Percentiles rank a stretch among this genome's conserved stretches.
Evolutionary conservation across 2,797 vertebrate species (phyloP).

Genomic region (Enteromius argenteus): DNA sequence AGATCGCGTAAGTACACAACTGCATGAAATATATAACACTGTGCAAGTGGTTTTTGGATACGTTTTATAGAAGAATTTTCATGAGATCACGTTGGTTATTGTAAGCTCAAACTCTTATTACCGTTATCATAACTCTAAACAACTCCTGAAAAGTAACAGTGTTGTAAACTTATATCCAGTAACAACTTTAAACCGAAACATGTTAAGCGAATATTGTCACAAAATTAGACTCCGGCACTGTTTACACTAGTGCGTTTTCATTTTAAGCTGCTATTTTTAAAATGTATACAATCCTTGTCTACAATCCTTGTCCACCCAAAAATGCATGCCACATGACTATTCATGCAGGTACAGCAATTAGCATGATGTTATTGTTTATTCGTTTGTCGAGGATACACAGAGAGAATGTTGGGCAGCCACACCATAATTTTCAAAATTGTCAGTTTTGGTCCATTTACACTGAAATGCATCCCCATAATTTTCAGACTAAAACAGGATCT

Average conservation of each 20-base stretch:
- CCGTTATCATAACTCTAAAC: neutral
- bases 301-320: neutral
- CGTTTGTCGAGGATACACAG: neutral
- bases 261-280: neutral
- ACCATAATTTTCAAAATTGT: neutral
- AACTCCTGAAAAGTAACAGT: neutral
- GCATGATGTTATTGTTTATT: neutral
- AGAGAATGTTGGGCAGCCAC: neutral
- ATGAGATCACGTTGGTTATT: neutral
- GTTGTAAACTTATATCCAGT: neutral
- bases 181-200: neutral
- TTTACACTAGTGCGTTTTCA: neutral
- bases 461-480: neutral
- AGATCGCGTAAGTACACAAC: too few species aligned
- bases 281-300: too few species aligned
- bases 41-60: too few species aligned
- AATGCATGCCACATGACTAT: neutral
- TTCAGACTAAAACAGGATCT: neutral
- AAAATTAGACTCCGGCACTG: neutral
- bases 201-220: neutral
- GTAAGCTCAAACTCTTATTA: neutral
- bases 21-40: too few species aligned
- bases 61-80: too few species aligned
- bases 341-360: neutral
- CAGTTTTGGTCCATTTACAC: neutral